These are phyloP conservation scores for Colinus virginianus DNA, from an alignment of 2,113 vertebrate species.

Conservation along the genomic window DNA sequence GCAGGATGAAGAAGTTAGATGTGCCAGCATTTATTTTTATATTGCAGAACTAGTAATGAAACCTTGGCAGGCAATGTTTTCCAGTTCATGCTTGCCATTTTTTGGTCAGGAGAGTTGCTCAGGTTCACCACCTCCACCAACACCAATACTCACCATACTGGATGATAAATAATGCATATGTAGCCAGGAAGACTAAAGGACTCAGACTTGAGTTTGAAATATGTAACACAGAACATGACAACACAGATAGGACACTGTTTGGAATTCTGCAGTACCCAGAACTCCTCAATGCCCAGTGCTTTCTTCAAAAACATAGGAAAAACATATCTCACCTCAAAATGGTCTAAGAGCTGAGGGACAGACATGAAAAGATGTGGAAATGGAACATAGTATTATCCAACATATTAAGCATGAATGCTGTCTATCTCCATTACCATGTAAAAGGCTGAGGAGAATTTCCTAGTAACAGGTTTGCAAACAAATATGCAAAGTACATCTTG, in stretches of 20 bases:
- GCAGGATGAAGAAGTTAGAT: background rate
- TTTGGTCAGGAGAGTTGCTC: background rate
- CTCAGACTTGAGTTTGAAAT: background rate
- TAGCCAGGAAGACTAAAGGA: background rate
- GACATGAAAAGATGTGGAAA: background rate
- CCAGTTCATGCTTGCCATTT: background rate
- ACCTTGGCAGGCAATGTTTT: background rate
- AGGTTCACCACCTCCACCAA: background rate
- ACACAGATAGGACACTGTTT: background rate
- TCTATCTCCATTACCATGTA: background rate
- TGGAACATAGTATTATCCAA: background rate
- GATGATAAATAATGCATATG: background rate
- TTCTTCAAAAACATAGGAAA: background rate
- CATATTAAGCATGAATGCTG: background rate
- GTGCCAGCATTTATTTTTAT: background rate
- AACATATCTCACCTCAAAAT: background rate
- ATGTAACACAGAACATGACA: fast-evolving
- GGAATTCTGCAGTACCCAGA: background rate
- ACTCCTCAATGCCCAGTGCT: background rate
- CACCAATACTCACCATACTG: background rate
- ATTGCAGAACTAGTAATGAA: background rate
- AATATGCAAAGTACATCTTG: background rate
- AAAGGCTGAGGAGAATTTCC: background rate
- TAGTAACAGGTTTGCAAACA: background rate
- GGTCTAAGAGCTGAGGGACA: background rate